phyloP scores from a whole-genome alignment of 2,888 invertebrate species.

The Linnaemya vulpina region DNA sequence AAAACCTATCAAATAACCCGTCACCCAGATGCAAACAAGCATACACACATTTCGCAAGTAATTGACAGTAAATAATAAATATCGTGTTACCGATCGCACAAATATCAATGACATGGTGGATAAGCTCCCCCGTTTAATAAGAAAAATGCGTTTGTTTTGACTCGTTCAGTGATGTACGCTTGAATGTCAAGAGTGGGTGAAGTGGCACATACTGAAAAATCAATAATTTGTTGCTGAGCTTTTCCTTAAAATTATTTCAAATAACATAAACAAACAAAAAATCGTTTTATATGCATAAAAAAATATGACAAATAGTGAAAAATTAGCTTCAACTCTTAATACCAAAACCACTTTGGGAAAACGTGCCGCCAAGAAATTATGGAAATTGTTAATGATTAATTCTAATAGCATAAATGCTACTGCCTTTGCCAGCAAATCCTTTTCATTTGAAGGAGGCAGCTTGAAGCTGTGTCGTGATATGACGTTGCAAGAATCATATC shows the following conservation, averaged over 20 bases:
- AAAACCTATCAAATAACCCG: constrained; percentile 14
- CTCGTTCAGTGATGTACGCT: constrained; percentile 1
- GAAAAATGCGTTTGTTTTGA: constrained; percentile 9
- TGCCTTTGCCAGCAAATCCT: not conserved
- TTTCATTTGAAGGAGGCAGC: constrained; percentile 34
- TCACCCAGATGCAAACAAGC: constrained; percentile 11
- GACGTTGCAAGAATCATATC: constrained; percentile 52
- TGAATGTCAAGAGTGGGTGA: constrained; percentile 6
- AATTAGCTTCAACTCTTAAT: constrained; percentile 9
- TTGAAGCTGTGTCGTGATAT: constrained; percentile 64
- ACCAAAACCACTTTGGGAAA: constrained; percentile 62
- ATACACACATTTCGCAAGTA: constrained; percentile 5
- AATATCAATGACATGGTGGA: not conserved
- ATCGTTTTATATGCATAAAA: not conserved
- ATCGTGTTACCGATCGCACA: constrained; percentile 22
- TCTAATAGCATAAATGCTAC: constrained; percentile 22
- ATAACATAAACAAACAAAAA: not conserved
- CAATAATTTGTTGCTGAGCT: constrained; percentile 3
- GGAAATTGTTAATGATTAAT: constrained; percentile 61
- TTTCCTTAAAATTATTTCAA: not conserved
- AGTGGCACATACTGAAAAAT: constrained; percentile 22
- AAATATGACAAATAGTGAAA: constrained; percentile 60
- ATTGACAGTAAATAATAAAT: constrained; percentile 39
- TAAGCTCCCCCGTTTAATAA: constrained; percentile 1
- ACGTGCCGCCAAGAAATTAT: constrained; percentile 66